phyloP scores from a whole-genome alignment of 2,797 vertebrate species.

The Bryconaethiops microstoma region DNA sequence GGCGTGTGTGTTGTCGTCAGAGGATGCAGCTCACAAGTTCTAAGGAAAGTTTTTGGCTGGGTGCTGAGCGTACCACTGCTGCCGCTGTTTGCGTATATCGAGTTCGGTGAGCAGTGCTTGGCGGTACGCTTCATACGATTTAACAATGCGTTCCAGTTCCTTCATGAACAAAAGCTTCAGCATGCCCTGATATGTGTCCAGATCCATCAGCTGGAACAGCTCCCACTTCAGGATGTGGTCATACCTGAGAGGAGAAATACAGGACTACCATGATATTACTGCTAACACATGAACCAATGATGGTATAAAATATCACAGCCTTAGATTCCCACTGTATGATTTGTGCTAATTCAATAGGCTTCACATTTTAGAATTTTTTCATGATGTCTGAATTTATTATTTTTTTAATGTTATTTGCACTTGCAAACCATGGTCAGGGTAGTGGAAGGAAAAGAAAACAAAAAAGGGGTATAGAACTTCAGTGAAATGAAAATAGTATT shows the following conservation, averaged over 20 bases:
- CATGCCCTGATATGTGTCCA: slow-evolving; percentile 99
- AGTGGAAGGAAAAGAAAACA: too few species aligned
- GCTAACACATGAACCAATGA: not conserved
- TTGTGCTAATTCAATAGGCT: not conserved
- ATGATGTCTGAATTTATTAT: too few species aligned
- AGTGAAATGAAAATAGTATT: too few species aligned
- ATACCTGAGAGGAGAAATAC: slow-evolving; percentile 78
- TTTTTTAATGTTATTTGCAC: too few species aligned
- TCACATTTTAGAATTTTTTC: too few species aligned
- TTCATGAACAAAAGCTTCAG: slow-evolving; percentile 99
- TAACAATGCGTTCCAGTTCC: slow-evolving; percentile 97
- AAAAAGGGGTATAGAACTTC: too few species aligned
- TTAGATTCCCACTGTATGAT: not conserved
- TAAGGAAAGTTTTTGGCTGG: slow-evolving; percentile 84
- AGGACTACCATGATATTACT: not conserved
- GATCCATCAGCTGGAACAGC: slow-evolving; percentile 95
- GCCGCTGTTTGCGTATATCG: slow-evolving; percentile 91
- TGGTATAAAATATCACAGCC: not conserved
- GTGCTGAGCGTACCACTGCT: slow-evolving; percentile 94
- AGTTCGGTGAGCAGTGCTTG: slow-evolving; percentile 92
- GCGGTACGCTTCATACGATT: slow-evolving; percentile 95
- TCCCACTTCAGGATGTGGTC: slow-evolving; percentile 99
- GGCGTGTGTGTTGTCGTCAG: not conserved
- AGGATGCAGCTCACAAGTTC: slow-evolving; percentile 71
- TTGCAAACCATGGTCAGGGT: too few species aligned